Base-by-base conservation (phyloP, 2,888 invertebrate genomes). In the Sesia apiformis region DNA sequence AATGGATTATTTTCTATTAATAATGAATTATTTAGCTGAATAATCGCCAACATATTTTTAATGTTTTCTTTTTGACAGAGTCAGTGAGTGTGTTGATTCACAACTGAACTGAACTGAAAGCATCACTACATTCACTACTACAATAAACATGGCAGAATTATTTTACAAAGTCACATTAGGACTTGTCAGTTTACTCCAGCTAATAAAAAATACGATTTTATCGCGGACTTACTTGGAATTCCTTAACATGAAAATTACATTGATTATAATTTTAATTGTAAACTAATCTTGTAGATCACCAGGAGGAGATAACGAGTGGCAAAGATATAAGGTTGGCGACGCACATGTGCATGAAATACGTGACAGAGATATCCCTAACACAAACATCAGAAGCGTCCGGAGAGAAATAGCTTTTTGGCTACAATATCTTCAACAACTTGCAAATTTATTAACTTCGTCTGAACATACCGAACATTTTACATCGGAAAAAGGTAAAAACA, bases 251-350 rank as follows among this genome's bases (percentile, higher is more conserved):
- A n/a, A 46, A 8, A 43, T 43, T 7, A 4, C 23, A 23, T 46
- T 46, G 3, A 23, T 8, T 46, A 23, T 46, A 3, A 46, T 5
- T 41, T 46, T 8, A 46, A 46, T 23, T 23, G 23, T 4, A 46
- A 46, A 46, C 46, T 46, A 46, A n/a, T 50, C 38, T 50, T 50
- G 7, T 52, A 92, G 92, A 23, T 91, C 91, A 64, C 93, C 94
- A 23, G 91, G 90, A 7, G 78, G 81, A 43, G 84, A 87, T 58
- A 88, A 90, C 52, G 78, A 82, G 6, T 94, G 94, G 94, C 81
- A 85, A 59, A 90, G 91, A 38, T 94, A 93, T 67, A 89, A 84
- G 61, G 69, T 80, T 7, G 82, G 84, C 4, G 89, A 91, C 60
- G 81, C 84, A 49, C 81, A 90, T 59, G 79, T 92, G 52, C 86